Conservation (phyloP, 2,113 vertebrate genomes). For the Etheostoma spectabile region DNA sequence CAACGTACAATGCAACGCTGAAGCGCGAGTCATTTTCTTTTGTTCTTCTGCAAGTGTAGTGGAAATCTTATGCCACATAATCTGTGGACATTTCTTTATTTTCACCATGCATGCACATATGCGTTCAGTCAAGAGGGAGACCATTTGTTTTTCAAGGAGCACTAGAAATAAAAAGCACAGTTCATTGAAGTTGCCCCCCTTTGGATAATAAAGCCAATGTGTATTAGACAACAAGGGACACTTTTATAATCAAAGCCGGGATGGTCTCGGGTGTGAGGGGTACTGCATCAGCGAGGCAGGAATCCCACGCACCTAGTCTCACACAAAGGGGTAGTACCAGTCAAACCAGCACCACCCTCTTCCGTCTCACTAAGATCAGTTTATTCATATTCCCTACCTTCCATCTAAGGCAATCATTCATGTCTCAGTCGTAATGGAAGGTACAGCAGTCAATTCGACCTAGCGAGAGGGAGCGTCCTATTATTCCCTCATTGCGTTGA, state of each 20-base stretch:
- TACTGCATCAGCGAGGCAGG: not conserved
- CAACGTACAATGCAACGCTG: conserved; percentile 32
- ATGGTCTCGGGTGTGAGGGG: conserved; percentile 19
- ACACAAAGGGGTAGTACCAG: conserved; percentile 16
- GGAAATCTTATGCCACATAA: conserved; percentile 72
- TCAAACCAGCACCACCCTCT: conserved; percentile 9
- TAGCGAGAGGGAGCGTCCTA: conserved; percentile 64
- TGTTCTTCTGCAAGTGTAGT: conserved; percentile 50
- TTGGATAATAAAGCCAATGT: conserved; percentile 52
- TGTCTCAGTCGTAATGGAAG: conserved; percentile 70
- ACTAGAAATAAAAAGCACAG: conserved; percentile 20
- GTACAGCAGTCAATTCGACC: conserved; percentile 73
- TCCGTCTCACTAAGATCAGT: conserved; percentile 42
- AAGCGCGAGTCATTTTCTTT: conserved; percentile 50
- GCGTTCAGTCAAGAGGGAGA: conserved; percentile 55
- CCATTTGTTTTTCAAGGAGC: conserved; percentile 59
- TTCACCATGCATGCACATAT: conserved; percentile 21
- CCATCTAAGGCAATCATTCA: conserved; percentile 71
- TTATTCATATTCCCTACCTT: conserved; percentile 70
- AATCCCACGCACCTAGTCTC: conserved; percentile 43
- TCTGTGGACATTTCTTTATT: conserved; percentile 66
- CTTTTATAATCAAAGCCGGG: conserved; percentile 44
- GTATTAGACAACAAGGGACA: conserved; percentile 25
- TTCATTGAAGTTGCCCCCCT: conserved; percentile 45
- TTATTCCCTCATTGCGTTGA: conserved; percentile 79